Conservation (phyloP, 2,797 vertebrate species). For the Dromococcyx pavoninus region DNA sequence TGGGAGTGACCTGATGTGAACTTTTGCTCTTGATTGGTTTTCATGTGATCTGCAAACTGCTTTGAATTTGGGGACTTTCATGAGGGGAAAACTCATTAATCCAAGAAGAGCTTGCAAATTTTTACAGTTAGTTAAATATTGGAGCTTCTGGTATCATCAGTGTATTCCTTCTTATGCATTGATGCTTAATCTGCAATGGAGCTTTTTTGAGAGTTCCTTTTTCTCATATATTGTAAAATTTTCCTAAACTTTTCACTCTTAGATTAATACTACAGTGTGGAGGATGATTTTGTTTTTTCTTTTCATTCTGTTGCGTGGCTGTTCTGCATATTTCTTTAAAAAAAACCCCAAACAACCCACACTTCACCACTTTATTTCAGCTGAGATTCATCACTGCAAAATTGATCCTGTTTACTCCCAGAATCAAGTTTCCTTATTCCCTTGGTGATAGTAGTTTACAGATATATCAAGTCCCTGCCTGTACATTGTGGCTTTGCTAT, state of each 20-base stretch:
- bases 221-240: background rate
- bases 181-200: background rate
- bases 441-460: background rate
- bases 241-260: background rate
- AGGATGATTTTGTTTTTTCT: background rate
- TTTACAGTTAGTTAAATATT: background rate
- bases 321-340: background rate
- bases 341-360: background rate
- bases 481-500: background rate
- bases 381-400: background rate
- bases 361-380: background rate
- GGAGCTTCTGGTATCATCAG: background rate
- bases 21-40: background rate
- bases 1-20: background rate
- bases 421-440: background rate
- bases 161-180: background rate
- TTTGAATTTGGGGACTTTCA: background rate
- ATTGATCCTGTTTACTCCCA: background rate
- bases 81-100: background rate
- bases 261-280: background rate
- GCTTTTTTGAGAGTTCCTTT: background rate
- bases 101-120: background rate
- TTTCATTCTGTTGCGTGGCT: background rate
- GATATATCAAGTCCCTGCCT: background rate
- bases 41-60: background rate